Base-by-base conservation (phyloP, 2,797 vertebrate genomes). In the Diplodus sargus region DNA sequence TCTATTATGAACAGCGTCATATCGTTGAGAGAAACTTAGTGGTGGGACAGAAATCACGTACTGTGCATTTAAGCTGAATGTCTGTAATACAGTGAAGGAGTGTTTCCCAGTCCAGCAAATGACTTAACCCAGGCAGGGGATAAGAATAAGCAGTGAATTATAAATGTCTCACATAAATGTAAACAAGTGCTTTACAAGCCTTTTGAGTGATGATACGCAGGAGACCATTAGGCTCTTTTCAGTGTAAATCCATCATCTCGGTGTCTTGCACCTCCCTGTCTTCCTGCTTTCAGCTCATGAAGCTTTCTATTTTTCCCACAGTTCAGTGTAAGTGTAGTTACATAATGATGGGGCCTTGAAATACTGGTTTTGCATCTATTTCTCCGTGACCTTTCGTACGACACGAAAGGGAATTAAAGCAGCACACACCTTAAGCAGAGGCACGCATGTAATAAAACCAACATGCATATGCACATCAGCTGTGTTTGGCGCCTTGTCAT, bases 401-500 rank as follows among this genome's bases (percentile, higher is more conserved):
- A 74, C 4, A 60, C n/a, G 39, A 18, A 16, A 45, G 23, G 3
- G 17, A 65, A 15, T 25, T 14, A 59, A 47, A 64, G 5, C 20
- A 13, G 22, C 54, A 22, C 8, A n/a, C 42, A 56, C 2, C 3
- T 16, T 8, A 17, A 56, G 10, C 5, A 12, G 1, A 28, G 4
- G 12, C n/a, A 18, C 22, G 18, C 22, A 43, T 14, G 20, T 2
- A 22, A 51, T 1, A 28, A 7, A 30, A 28, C 23, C 20, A 20
- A 53, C 28, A 39, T 7, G 16, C 34, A 34, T 34, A 34, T 34
- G 30, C 30, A 7, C 30, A 39, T 39, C 34, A 34, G 13, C 22
- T 57, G 30, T 54, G 25, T 34, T 58, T 59, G 39, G 42, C n/a
- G 53, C 70, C 22, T 52, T 42, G 16, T 61, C 22, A 61, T 59